Evolutionary conservation across 2,113 vertebrate species (phyloP), one percentile per base, ranked within the genome.

Genomic region (Dipodomys stephensi): DNA sequence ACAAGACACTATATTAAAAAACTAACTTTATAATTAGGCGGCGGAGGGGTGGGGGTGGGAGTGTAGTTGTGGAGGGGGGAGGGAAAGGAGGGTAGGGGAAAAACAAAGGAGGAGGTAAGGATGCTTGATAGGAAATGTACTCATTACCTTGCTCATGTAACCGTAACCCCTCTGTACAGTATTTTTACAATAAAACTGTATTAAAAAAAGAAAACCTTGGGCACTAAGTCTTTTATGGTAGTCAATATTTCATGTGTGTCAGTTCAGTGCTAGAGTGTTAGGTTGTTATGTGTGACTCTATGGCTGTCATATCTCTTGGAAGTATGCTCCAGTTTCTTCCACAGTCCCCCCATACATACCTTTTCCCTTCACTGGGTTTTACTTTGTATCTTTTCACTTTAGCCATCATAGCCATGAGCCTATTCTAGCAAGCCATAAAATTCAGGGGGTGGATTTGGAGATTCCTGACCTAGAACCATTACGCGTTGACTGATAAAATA

Each of bases 331-430:
- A 85, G 11, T 62, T 86, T 85, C 35, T 30, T 49, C 44, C 8
- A 69, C 9, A 80, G 15, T 44, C 78, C 11, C 18, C 4, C 0
- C 4, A 53, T 23, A 1, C 4, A 6, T 88, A 1, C 22, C 39
- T 82, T 83, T 95, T 96, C 22, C 6, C 15, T 86, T 91, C 57
- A 53, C 18, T 64, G 32, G 62, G 5, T 88, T 80, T 93, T 93
- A 46, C 62, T 88, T 82, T 57, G 27, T 69, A 32, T 53, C 5
- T 6, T 87, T 90, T 73, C 20, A 12, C 22, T 76, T 80, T 77
- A 74, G 74, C 71, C 2, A n/a, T 80, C 15, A 32, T 30, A 83
- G 30, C 32, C 57, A 1, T 35, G 27, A 46, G 46, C 73, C 5
- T 6, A 9, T 20, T 78, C 39, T 64, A 68, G 25, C 8, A 84